These are phyloP conservation scores for Caenorhabditis briggsae DNA, from an alignment of 1,140 invertebrate species.

Conservation along the genomic window DNA sequence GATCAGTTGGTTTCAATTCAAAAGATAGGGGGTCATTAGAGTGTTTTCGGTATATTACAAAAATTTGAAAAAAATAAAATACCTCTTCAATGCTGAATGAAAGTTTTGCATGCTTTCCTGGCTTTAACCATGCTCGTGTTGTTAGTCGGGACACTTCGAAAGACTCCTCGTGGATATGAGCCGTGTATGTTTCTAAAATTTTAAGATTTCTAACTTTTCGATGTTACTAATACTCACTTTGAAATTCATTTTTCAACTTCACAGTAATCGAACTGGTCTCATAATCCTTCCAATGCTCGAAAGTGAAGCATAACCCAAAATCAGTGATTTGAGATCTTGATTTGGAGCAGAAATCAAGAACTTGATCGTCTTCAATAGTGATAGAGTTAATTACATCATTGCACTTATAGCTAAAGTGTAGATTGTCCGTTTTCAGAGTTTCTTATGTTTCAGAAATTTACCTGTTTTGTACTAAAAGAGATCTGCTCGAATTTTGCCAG, in stretches of 20 bases:
- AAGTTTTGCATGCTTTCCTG: conserved; percentile 2
- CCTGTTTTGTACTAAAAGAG: neutral
- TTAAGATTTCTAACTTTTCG: no score
- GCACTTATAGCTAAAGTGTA: neutral
- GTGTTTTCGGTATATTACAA: no score
- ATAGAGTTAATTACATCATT: conserved; percentile 29
- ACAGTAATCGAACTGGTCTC: neutral
- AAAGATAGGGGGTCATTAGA: no score
- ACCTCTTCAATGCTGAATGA: conserved; percentile 42
- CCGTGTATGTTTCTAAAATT: conserved; percentile 27
- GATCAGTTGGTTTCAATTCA: no score
- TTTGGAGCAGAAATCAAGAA: neutral
- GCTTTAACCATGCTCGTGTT: conserved; percentile 12
- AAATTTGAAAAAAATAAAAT: no score
- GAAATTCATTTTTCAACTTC: neutral
- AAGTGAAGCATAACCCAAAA: conserved; percentile 45
- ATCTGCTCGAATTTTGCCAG: neutral
- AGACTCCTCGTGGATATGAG: neutral
- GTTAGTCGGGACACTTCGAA: conserved; percentile 3
- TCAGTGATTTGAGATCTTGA: neutral
- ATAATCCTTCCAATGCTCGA: neutral
- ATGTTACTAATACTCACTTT: neutral
- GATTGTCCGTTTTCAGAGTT: neutral
- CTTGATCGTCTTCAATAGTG: neutral
- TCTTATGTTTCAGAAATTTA: neutral